Conservation (phyloP, 2,113 vertebrate species). For the Sula dactylatra region DNA sequence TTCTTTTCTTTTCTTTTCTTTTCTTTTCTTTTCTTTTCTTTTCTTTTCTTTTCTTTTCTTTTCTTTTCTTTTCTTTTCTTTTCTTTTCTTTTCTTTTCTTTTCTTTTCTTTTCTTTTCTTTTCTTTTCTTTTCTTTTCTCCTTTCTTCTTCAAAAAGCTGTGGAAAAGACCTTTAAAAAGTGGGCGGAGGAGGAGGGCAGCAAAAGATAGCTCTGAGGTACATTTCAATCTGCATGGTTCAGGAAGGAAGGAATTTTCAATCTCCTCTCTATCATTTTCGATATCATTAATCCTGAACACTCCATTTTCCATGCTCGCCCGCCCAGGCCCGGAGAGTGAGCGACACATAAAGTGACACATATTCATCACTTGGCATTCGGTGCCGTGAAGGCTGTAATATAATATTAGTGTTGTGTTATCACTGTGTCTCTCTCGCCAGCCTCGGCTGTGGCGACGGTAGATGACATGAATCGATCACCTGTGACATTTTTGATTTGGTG, state of each 20-base stretch:
- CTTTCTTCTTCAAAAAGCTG: background rate
- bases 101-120: fast-evolving
- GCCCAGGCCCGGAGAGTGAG: constrained; percentile 86
- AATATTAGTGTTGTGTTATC: constrained; percentile 97
- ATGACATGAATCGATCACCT: constrained; percentile 99
- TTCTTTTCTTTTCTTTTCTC: fast-evolving
- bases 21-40: too few species aligned
- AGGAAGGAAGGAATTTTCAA: constrained; percentile 97
- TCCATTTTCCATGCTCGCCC: constrained; percentile 95
- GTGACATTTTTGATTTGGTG: constrained; percentile 99
- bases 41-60: too few species aligned
- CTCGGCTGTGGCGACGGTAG: constrained; percentile 75
- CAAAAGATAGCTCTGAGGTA: constrained; percentile 82
- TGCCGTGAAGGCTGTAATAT: constrained; percentile 82
- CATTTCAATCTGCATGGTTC: constrained; percentile 90
- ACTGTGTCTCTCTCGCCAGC: constrained; percentile 71
- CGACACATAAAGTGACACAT: constrained; percentile 87
- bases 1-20: too few species aligned
- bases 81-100: fast-evolving
- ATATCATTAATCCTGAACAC: constrained; percentile 98
- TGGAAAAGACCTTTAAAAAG: constrained; percentile 44
- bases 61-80: fast-evolving
- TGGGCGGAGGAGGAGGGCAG: constrained; percentile 54
- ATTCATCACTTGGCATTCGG: constrained; percentile 83
- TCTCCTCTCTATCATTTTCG: constrained; percentile 99